Evolutionary conservation across 1,140 invertebrate species (phyloP), one percentile per base, ranked within the genome.

Genomic region (Himalopsyche phryganea): DNA sequence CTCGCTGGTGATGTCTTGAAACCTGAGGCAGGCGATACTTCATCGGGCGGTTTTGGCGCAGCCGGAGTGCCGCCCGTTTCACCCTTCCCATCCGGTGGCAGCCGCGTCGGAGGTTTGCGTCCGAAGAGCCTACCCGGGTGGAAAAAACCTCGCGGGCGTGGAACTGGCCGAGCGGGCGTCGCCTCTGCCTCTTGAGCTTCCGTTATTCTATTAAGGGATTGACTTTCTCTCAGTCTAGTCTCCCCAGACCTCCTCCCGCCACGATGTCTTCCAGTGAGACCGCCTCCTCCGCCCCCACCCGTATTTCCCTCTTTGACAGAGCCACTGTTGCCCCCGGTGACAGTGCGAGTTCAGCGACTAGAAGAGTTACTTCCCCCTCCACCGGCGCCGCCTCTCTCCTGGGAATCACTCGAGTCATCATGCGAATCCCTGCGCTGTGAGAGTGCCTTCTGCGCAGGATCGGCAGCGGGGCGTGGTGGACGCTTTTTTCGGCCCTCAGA

Each of bases 161-260:
- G 61, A 38, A 53, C n/a, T 5, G 44, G 55, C 14, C 33, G 47
- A 7, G 46, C 50, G 18, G 66, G 65, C 56, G 28, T 50, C 47
- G 47, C 67, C 61, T 63, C 72, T 59, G 80, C 79, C 73, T 88
- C 86, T 66, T 87, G 85, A 11, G 87, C 86, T 71, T 90, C 88
- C 9, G 88, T 89, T 36, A 92, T 91, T 19, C 89, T 80, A 69
- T 92, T 90, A 17, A 92, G 70, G 6, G 88, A 90, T 65, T 90
- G 88, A 66, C 87, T 89, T 73, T 91, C 89, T 6, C 89, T 75
- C 14, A 91, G 72, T 2, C 88, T 77, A 1, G 85, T 87, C 66
- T 89, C 85, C 0, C 82, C 80, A 9, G 76, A 73, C 59, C 85
- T 77, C 49, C 83, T 68, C 19, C 80, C 80, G 1, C 79, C 73